Conservation (phyloP, 1,140 invertebrate genomes). For the Atta texana region DNA sequence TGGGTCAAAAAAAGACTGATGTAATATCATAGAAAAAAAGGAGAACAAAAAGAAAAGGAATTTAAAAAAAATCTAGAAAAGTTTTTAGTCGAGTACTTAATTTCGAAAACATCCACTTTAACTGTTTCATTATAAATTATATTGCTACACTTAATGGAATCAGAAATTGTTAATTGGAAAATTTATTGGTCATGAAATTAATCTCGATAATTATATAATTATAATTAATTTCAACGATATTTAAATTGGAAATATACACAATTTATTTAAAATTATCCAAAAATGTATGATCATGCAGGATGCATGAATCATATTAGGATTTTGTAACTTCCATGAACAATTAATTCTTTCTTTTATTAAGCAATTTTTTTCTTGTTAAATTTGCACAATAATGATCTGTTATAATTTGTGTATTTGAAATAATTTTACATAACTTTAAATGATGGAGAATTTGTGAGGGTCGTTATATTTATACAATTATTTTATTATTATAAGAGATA, state of each 20-base stretch:
- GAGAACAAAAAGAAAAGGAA: not conserved
- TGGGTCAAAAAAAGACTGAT: not conserved
- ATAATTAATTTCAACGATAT: too few species aligned
- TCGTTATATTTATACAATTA: not conserved
- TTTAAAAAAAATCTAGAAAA: not conserved
- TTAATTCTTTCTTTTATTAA: not conserved
- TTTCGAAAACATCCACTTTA: not conserved
- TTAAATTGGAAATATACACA: too few species aligned
- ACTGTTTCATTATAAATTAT: not conserved
- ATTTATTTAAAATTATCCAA: not conserved
- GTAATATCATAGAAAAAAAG: not conserved
- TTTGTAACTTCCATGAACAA: not conserved
- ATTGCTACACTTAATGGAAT: not conserved
- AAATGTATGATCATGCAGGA: not conserved
- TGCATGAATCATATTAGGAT: not conserved
- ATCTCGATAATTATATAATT: not conserved
- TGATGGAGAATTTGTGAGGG: not conserved
- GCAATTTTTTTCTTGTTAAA: not conserved
- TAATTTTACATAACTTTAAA: not conserved
- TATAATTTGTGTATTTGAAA: not conserved
- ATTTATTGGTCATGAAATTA: not conserved
- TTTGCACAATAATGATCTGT: not conserved
- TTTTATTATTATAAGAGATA: slow-evolving; percentile 10
- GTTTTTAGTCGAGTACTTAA: not conserved
- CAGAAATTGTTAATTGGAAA: not conserved